Conservation (phyloP, 2,113 vertebrate genomes). For the Caranx ignobilis region DNA sequence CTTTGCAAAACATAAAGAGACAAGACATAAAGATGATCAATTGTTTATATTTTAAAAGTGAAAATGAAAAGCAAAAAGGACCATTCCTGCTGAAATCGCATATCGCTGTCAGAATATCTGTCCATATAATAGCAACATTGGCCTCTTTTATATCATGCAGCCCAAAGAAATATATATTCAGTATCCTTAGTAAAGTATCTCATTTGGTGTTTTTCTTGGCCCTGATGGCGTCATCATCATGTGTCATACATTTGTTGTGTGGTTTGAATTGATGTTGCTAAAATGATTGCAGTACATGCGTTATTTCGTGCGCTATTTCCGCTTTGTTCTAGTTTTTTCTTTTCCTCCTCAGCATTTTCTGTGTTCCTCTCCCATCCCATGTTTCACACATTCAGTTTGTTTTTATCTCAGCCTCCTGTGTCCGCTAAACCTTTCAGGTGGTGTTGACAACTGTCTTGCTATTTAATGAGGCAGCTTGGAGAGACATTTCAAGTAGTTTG, state of each 20-base stretch:
- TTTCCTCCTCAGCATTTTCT: neutral
- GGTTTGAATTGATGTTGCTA: neutral
- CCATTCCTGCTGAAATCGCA: no score
- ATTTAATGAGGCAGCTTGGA: neutral
- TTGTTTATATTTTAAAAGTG: no score
- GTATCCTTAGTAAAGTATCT: no score
- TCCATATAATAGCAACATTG: no score
- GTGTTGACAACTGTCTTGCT: neutral
- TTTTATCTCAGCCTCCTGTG: constrained; percentile 12
- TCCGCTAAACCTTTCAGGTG: neutral
- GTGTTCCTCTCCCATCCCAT: neutral
- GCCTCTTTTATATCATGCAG: no score
- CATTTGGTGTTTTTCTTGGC: neutral
- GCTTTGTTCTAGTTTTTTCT: constrained; percentile 1
- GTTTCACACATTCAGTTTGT: constrained; percentile 3
- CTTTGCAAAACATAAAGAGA: no score
- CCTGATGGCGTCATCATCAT: neutral
- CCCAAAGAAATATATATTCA: no score
- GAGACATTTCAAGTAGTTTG: no score
- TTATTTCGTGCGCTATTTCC: constrained; percentile 14
- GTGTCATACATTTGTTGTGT: neutral
- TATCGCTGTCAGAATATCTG: no score
- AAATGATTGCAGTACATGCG: no score
- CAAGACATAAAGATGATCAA: no score
- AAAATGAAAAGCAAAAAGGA: no score